Base-by-base conservation (phyloP, 2,888 invertebrate genomes). In the Cosmopolites sordidus region DNA sequence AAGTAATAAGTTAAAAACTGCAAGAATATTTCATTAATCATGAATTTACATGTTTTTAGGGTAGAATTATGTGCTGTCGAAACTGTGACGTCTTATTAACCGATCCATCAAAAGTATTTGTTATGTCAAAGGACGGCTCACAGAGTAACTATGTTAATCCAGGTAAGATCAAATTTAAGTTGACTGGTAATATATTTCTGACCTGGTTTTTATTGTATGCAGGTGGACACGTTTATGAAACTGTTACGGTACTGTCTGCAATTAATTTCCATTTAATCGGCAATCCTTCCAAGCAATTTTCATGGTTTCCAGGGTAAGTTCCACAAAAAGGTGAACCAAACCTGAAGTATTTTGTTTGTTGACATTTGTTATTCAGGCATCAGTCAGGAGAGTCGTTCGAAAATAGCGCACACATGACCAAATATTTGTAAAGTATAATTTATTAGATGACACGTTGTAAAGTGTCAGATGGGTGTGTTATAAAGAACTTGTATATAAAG, bases 231-330 rank as follows among this genome's bases (percentile, higher is more conserved):
- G 84, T 91, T 44, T 89, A 89, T 66, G 91, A 92, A 69, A 90
- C 87, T 2, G 77, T 92, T 38, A 92, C 91, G 0, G 77, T 86
- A 1, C 76, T 77, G 55, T 74, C 76, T 47, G 79, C 81, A 0
- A 71, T 75, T 15, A 76, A 80, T 57, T 73, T 79, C 14, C 66
- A 72, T 33, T 71, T 83, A 12, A 73, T 78, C 22, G 74, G 75
- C 1, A 75, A 77, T 42, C 80, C 87, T 1, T 84, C 86, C 1
- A 80, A 80, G n/a, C 82, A 86, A 62, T 86, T 84, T 66, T 86
- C 84, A 58, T 92, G 92, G 92, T 92, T 92, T 72, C 90, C 91
- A 4, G 90, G 89, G 84, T 86, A 76, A 73, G 75, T n/a, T n/a
- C n/a, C n/a, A n/a, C n/a, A n/a, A n/a, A n/a, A n/a, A n/a, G n/a